phyloP scores from a whole-genome alignment of 2,797 vertebrate species.

The Phrynocephalus forsythii region DNA sequence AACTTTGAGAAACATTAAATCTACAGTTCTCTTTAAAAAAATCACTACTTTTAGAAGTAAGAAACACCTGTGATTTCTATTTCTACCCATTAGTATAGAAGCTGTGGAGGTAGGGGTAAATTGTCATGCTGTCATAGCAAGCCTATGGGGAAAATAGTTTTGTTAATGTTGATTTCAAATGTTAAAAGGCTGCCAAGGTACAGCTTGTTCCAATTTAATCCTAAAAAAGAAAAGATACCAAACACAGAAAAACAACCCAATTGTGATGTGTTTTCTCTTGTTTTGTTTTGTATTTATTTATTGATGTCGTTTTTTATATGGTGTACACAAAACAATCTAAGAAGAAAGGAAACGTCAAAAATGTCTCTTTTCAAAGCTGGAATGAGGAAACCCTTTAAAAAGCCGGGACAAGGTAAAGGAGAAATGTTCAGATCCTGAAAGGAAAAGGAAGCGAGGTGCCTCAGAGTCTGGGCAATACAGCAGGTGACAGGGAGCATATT shows the following conservation, averaged over 20 bases:
- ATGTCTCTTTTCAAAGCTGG: constrained; percentile 56
- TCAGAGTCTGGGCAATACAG: constrained; percentile 70
- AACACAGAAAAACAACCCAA: constrained; percentile 37
- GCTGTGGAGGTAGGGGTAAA: too few species aligned
- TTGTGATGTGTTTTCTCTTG: background rate
- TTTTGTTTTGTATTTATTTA: constrained; percentile 28
- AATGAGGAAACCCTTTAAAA: constrained; percentile 62
- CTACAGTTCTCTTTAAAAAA: constrained; percentile 33
- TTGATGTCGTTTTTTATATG: constrained; percentile 50
- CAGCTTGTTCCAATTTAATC: constrained; percentile 36
- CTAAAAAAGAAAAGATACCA: background rate
- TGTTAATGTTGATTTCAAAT: constrained; percentile 26
- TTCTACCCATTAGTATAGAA: background rate
- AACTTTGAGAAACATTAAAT: constrained; percentile 19
- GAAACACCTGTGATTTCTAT: constrained; percentile 39
- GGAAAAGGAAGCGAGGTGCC: constrained; percentile 65
- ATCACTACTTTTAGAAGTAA: constrained; percentile 27
- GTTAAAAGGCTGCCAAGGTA: constrained; percentile 27
- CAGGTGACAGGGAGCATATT: constrained; percentile 75
- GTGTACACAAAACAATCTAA: constrained; percentile 48
- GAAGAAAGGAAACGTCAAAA: constrained; percentile 69
- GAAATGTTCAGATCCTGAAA: constrained; percentile 70
- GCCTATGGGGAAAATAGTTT: constrained; percentile 12
- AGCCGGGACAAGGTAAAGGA: constrained; percentile 63
- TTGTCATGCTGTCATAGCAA: background rate